Percentiles rank a stretch among this genome's conserved stretches.
Conservation (phyloP, 2,888 invertebrate genomes). For the Mythimna vitellina region DNA sequence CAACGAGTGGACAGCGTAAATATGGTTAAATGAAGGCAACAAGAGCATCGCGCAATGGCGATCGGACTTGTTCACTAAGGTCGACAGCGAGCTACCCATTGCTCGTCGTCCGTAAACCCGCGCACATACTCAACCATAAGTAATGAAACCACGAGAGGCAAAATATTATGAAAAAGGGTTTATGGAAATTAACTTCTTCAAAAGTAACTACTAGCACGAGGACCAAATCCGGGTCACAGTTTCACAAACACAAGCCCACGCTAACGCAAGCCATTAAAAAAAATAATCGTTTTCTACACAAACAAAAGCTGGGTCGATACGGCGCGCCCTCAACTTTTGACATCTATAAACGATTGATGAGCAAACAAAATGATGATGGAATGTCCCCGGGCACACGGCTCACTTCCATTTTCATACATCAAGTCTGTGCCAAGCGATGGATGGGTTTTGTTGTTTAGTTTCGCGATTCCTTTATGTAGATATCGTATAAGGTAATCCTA, state of each 20-base stretch:
- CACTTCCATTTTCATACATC: conserved; percentile 53
- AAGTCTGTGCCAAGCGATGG: conserved; percentile 19
- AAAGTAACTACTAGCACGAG: no score
- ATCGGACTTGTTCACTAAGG: no score
- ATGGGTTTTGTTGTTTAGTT: conserved; percentile 16
- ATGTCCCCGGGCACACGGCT: conserved; percentile 63
- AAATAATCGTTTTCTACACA: conserved; percentile 65
- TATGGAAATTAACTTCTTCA: no score
- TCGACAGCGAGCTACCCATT: no score
- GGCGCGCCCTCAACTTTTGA: conserved; percentile 74
- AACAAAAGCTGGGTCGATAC: conserved; percentile 63
- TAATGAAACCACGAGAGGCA: no score
- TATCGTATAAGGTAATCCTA: neutral
- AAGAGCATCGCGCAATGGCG: no score
- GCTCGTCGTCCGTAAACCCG: no score
- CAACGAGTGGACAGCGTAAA: no score
- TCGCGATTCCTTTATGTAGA: conserved; percentile 6
- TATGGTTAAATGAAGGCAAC: no score
- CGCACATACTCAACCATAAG: no score
- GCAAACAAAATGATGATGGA: conserved; percentile 82
- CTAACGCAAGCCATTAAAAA: conserved; percentile 35
- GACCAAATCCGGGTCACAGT: conserved; percentile 16
- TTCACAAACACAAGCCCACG: conserved; percentile 3
- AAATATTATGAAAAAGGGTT: no score
- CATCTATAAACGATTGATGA: conserved; percentile 79